Percentiles rank a stretch among this genome's conserved stretches.
phyloP scores from a whole-genome alignment of 2,797 vertebrate genomes.

The Halcyon badia region DNA sequence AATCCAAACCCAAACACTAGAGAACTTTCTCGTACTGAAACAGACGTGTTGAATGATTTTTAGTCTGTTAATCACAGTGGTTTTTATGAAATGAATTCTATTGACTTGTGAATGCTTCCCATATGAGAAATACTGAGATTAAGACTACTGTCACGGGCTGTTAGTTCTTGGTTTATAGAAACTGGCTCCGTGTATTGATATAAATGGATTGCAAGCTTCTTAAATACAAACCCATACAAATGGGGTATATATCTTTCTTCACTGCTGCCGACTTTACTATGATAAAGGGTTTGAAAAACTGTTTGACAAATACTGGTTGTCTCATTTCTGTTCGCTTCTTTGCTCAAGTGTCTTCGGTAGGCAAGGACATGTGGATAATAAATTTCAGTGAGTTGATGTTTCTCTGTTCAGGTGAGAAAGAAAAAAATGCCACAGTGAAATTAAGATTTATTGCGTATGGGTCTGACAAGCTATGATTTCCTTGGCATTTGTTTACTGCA shows the following conservation, averaged over 20 bases:
- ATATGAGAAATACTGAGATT: background rate
- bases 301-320: background rate
- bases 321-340: background rate
- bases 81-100: background rate
- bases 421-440: background rate
- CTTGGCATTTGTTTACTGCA: background rate
- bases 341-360: background rate
- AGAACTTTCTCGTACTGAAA: background rate
- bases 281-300: background rate
- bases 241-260: background rate
- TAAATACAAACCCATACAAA: background rate
- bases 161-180: background rate
- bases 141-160: background rate
- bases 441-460: background rate
- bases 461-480: background rate
- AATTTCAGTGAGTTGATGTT: background rate
- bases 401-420: background rate
- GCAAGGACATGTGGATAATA: background rate
- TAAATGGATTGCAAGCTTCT: background rate
- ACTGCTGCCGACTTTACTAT: background rate
- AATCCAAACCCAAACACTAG: fast-evolving
- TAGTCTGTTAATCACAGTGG: background rate
- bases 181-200: background rate
- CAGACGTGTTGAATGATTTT: background rate
- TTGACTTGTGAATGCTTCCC: background rate